Percentiles rank a stretch among this genome's conserved stretches.
phyloP scores from a whole-genome alignment of 1,140 invertebrate species.

The Ctenoplectra terminalis region DNA sequence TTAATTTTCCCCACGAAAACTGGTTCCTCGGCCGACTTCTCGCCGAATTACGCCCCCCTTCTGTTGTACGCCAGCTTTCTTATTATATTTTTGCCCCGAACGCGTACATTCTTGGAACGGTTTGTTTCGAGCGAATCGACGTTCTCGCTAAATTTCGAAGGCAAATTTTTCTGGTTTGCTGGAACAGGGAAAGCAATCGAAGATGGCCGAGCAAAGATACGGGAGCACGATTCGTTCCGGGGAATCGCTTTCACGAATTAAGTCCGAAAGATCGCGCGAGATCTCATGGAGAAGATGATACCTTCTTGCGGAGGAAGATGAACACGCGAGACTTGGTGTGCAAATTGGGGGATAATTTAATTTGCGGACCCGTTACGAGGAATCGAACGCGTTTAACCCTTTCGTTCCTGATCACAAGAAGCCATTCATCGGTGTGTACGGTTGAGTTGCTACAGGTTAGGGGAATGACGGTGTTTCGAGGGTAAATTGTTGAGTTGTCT shows the following conservation, averaged over 20 bases:
- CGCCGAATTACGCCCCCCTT: constrained; percentile 5
- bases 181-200: not conserved
- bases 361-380: constrained; percentile 3
- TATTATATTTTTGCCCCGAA: not conserved
- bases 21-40: not conserved
- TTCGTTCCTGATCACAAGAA: too few species aligned
- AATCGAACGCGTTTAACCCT: not conserved
- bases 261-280: not conserved
- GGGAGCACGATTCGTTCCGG: constrained; percentile 6
- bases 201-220: not conserved
- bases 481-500: too few species aligned
- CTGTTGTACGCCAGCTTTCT: not conserved
- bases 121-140: not conserved
- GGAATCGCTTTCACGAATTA: constrained; percentile 32
- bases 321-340: not conserved
- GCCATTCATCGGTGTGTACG: too few species aligned
- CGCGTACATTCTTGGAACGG: not conserved
- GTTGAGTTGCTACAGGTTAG: too few species aligned
- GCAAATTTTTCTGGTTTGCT: not conserved
- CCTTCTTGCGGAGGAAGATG: not conserved
- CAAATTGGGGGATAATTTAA: constrained; percentile 22
- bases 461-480: too few species aligned
- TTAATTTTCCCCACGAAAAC: constrained; percentile 17
- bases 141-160: not conserved
- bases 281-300: constrained; percentile 1